Base-by-base conservation (phyloP, 2,113 vertebrate genomes). In the Nycticorax nycticorax region DNA sequence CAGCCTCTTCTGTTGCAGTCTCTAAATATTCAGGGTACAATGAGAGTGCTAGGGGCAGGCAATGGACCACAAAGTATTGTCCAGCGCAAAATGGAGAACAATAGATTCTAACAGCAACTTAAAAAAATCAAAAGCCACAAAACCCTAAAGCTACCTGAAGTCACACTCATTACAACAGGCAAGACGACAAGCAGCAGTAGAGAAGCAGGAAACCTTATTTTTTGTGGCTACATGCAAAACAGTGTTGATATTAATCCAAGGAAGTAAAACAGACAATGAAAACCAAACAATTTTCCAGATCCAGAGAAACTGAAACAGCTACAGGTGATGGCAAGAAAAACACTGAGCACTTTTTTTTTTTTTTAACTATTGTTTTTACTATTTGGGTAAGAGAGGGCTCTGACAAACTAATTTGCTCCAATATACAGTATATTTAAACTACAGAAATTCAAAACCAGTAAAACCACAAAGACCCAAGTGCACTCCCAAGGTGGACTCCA, bases 321-420 rank as follows among this genome's bases (percentile, higher is more conserved):
- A 28, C 20, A 89, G 18, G 20, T 35, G 19, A 23, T 53, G 60
- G 21, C 35, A 95, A 79, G 22, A 63, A 96, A 92, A 91, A 66
- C 47, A 76, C 6, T 1, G 10, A 62, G 13, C 5, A 23, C 41
- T 64, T 37, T 3, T 35, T 37, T 37, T 3, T 35, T 37, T 79
- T 93, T 78, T 56, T 21, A 88, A 85, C 19, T 76, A 32, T 37
- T 76, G 35, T 73, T 94, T 90, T 92, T 95, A 93, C 50, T 92
- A 10, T 15, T 47, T 57, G 43, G 26, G 28, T n/a, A 71, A 41
- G 26, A 74, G 63, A 92, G 37, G 72, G 57, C 63, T 86, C 72
- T 63, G 41, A 79, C 26, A 76, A 77, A 68, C 5, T 18, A 28
- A 39, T 3, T 2, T 48, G 27, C 35, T 89, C 21, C 41, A 67